These are phyloP conservation scores for Andrena bicolor DNA, from an alignment of 2,888 invertebrate genomes.

Conservation along the genomic window DNA sequence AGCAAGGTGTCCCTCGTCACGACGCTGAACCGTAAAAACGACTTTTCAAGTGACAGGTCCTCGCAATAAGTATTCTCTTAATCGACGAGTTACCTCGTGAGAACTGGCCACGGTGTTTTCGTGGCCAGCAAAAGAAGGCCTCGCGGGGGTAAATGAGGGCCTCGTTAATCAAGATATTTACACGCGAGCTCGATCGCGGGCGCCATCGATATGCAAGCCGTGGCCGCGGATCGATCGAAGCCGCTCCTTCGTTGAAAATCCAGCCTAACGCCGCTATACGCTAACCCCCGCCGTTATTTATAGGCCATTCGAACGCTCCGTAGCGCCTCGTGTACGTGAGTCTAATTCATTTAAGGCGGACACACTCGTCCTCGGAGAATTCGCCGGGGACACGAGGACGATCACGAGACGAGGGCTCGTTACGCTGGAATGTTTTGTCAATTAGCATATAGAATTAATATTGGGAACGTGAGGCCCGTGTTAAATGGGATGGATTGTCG, in stretches of 20 bases:
- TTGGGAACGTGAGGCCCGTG: not conserved
- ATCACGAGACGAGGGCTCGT: conserved; percentile 37
- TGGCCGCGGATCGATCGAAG: conserved; percentile 72
- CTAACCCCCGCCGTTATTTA: conserved; percentile 74
- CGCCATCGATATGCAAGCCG: conserved; percentile 75
- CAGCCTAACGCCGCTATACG: conserved; percentile 72
- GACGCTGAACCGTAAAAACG: conserved; percentile 34
- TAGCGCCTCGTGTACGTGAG: conserved; percentile 72
- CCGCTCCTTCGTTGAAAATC: conserved; percentile 76
- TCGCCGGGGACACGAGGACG: conserved; percentile 44
- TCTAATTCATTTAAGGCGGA: conserved; percentile 72
- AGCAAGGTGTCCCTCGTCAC: conserved; percentile 5
- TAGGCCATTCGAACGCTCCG: conserved; percentile 78
- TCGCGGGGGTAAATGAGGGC: conserved; percentile 64
- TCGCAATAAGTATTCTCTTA: conserved; percentile 48
- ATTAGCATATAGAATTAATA: conserved; percentile 57
- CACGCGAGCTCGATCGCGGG: conserved; percentile 75
- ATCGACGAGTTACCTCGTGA: conserved; percentile 46
- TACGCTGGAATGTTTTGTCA: conserved; percentile 50
- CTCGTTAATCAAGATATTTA: conserved; percentile 80
- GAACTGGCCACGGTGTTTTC: conserved; percentile 49
- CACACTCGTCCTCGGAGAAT: conserved; percentile 58
- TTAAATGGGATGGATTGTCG: conserved; percentile 25
- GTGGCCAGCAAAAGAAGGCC: conserved; percentile 12
- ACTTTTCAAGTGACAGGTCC: conserved; percentile 18